phyloP scores from a whole-genome alignment of 1,140 invertebrate genomes.

The Hormaphis cornu region DNA sequence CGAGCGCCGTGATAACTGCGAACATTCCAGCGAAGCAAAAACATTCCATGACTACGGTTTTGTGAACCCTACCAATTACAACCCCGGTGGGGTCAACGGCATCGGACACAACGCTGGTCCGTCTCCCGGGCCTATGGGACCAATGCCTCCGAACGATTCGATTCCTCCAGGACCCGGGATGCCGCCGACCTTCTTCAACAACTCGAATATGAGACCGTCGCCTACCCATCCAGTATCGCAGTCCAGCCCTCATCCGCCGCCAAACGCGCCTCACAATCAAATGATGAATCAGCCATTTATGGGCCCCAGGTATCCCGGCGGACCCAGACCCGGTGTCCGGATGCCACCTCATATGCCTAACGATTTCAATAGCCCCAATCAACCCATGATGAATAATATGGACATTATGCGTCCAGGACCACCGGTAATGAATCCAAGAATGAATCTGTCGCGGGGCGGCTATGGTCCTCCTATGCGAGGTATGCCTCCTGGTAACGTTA shows the following conservation, averaged over 20 bases:
- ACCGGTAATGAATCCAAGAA: conserved; percentile 81
- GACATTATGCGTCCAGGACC: conserved; percentile 51
- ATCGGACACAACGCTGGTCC: conserved; percentile 67
- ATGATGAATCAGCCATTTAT: conserved; percentile 89
- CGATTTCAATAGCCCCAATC: conserved; percentile 89
- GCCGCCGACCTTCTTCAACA: conserved; percentile 87
- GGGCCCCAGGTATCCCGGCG: conserved; percentile 85
- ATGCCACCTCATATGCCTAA: conserved; percentile 92
- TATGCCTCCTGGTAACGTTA: conserved; percentile 72
- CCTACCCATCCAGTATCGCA: conserved; percentile 78
- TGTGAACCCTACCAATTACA: conserved; percentile 21
- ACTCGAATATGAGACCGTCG: conserved; percentile 82
- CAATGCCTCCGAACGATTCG: conserved; percentile 81
- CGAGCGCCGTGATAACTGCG: conserved; percentile 89
- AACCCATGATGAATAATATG: conserved; percentile 85
- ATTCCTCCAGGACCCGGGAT: conserved; percentile 76
- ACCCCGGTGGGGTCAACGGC: conserved; percentile 15
- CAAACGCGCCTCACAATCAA: conserved; percentile 66
- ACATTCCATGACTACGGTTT: conserved; percentile 96
- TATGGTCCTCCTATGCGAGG: conserved; percentile 79
- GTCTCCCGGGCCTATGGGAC: conserved; percentile 67
- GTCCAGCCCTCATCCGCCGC: conserved; percentile 74
- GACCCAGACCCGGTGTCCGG: conserved; percentile 77
- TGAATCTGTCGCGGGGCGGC: conserved; percentile 81
- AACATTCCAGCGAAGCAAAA: conserved; percentile 97